Evolutionary conservation across 1,140 invertebrate species (phyloP).

Genomic region (Brachionus paranguensis): DNA sequence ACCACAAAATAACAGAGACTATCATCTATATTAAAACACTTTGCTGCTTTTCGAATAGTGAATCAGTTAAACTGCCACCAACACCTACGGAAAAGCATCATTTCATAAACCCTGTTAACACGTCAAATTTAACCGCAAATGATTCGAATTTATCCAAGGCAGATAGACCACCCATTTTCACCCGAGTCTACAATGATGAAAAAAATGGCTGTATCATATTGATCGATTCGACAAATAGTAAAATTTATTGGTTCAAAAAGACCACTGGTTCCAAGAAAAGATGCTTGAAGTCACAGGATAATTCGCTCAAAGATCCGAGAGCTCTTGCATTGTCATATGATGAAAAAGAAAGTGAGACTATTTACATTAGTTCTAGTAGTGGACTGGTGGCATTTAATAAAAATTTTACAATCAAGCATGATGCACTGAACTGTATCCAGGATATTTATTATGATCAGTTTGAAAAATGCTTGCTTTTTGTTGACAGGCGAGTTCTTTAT

Average conservation of each 20-base stretch:
- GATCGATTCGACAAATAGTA: slow-evolving; percentile 15
- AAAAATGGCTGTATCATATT: slow-evolving; percentile 4
- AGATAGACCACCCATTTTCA: neutral
- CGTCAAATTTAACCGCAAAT: neutral
- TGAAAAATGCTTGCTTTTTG: slow-evolving; percentile 15
- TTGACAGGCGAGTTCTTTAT: neutral
- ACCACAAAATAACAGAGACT: neutral
- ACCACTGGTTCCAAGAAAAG: neutral
- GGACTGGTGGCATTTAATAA: slow-evolving; percentile 10
- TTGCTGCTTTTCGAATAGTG: neutral
- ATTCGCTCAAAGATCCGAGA: neutral
- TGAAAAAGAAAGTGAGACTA: slow-evolving; percentile 1
- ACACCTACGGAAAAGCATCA: neutral
- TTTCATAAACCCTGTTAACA: neutral
- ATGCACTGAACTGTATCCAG: neutral
- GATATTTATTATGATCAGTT: slow-evolving; percentile 30
- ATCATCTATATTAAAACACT: neutral
- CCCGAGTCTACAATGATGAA: slow-evolving; percentile 26
- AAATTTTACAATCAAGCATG: slow-evolving; percentile 29
- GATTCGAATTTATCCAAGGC: neutral
- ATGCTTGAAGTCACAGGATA: slow-evolving; percentile 33
- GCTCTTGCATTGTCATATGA: neutral
- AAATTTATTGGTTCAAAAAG: slow-evolving; percentile 40
- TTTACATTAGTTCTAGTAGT: neutral
- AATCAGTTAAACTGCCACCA: neutral